Evolutionary conservation across 2,113 vertebrate genomes (phyloP).

Genomic region (Nothoprocta pentlandii): DNA sequence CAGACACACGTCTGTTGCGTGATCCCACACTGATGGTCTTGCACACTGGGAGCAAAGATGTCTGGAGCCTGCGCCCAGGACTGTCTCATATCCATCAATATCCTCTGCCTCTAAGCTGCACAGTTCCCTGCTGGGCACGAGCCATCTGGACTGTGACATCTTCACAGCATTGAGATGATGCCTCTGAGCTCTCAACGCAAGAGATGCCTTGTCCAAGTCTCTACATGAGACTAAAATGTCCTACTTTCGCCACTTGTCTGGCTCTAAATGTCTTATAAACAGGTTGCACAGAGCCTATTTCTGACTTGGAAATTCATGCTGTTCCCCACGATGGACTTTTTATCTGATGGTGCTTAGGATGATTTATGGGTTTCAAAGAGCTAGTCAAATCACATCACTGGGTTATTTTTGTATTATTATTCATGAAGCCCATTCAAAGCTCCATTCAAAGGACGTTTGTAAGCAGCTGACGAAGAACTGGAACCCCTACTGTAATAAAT

Average conservation of each 20-base stretch:
- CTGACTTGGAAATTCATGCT: slow-evolving; percentile 33
- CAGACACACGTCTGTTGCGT: rapidly evolving
- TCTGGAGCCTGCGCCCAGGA: neutral
- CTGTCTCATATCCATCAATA: neutral
- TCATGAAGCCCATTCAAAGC: slow-evolving; percentile 68
- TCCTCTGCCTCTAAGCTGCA: neutral
- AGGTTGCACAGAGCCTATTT: slow-evolving; percentile 41
- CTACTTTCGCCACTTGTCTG: neutral
- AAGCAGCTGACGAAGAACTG: slow-evolving; percentile 56
- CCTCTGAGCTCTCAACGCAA: neutral
- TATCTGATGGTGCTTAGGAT: slow-evolving; percentile 57
- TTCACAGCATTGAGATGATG: neutral
- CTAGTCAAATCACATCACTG: slow-evolving; percentile 50
- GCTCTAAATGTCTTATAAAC: slow-evolving; percentile 26
- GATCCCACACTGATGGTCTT: neutral
- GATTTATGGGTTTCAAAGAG: slow-evolving; percentile 67
- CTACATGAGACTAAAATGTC: slow-evolving; percentile 26
- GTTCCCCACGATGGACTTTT: slow-evolving; percentile 15
- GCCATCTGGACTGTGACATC: slow-evolving; percentile 31
- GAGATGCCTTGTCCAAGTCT: slow-evolving; percentile 3
- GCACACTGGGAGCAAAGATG: rapidly evolving
- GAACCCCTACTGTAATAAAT: slow-evolving; percentile 71
- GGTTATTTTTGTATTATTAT: slow-evolving; percentile 68
- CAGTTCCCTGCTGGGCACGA: neutral
- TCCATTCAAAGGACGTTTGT: slow-evolving; percentile 51